A percentile compares a stretch with the other conserved stretches of the same genome.
Evolutionary conservation across 2,797 vertebrate genomes (phyloP).

Genomic region (Schizopygopsis malacanthus): DNA sequence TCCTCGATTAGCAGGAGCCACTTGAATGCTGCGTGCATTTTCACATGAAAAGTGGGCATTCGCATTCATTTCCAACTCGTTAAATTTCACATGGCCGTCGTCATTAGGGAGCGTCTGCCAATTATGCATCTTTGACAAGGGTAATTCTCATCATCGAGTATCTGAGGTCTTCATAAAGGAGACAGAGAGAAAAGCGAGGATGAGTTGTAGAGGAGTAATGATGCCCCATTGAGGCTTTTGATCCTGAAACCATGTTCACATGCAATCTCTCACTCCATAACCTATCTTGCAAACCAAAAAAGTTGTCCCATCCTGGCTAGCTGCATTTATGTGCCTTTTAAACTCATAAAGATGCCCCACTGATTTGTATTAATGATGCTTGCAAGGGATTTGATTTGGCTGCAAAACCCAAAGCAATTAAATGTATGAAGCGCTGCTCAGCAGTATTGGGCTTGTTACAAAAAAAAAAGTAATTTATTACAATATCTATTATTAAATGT

Average conservation of each 20-base stretch:
- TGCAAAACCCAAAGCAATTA: too few relatives aligned
- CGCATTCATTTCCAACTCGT: conserved; percentile 27
- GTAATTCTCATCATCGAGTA: conserved; percentile 30
- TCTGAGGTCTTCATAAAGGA: conserved; percentile 35
- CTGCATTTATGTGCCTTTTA: neutral
- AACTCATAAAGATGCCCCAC: neutral
- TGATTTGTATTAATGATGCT: neutral
- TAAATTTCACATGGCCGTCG: conserved; percentile 18
- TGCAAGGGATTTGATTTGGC: neutral
- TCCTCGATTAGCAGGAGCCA: conserved; percentile 41
- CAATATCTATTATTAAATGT: neutral
- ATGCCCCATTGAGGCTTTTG: conserved; percentile 30
- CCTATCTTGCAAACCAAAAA: neutral
- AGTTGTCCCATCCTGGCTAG: neutral
- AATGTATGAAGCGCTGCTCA: neutral
- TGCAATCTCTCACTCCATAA: neutral
- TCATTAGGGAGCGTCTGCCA: conserved; percentile 15
- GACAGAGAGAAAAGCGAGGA: neutral
- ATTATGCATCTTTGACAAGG: conserved; percentile 31
- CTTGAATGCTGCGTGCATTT: conserved; percentile 34
- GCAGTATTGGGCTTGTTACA: too few relatives aligned
- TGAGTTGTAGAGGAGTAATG: conserved; percentile 31
- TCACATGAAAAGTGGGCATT: conserved; percentile 29
- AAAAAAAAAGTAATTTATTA: neutral
- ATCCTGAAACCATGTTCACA: conserved; percentile 15